A percentile compares a stretch with the other conserved stretches of the same genome.
phyloP scores from a whole-genome alignment of 2,888 invertebrate species.

The Brachylomia viminalis region DNA sequence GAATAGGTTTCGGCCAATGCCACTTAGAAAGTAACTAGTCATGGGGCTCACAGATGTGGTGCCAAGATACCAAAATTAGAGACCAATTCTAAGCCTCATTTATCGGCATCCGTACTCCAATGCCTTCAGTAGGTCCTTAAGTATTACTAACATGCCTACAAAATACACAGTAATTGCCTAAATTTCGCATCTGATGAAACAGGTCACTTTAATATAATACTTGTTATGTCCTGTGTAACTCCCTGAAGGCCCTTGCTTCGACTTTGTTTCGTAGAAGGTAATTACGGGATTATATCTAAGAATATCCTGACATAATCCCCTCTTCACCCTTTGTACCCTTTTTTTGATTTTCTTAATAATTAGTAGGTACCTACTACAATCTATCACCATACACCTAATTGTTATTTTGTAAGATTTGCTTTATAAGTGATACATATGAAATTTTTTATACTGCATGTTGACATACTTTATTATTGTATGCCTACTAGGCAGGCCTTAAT shows the following conservation, averaged over 20 bases:
- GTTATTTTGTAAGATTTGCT: no score
- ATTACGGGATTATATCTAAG: constrained; percentile 37
- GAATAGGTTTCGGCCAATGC: not conserved
- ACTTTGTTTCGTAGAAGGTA: constrained; percentile 37
- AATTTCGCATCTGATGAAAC: not conserved
- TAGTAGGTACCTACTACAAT: no score
- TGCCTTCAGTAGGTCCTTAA: not conserved
- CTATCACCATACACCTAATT: no score
- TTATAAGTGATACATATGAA: no score
- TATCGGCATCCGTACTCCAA: not conserved
- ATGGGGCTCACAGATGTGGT: not conserved
- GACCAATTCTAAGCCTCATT: not conserved
- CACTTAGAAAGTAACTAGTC: not conserved
- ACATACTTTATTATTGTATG: no score
- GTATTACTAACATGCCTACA: not conserved
- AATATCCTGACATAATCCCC: constrained; percentile 22
- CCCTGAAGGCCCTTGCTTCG: constrained; percentile 8
- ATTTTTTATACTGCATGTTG: no score
- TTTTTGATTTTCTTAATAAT: no score
- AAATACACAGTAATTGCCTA: constrained; percentile 1
- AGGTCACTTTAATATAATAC: constrained; percentile 27
- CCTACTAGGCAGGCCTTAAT: no score
- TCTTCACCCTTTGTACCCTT: not conserved
- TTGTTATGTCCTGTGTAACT: constrained; percentile 32
- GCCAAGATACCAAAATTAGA: not conserved